Evolutionary conservation across 1,140 invertebrate genomes (phyloP), one percentile per base, ranked within the genome.

Genomic region (Philaenus spumarius): DNA sequence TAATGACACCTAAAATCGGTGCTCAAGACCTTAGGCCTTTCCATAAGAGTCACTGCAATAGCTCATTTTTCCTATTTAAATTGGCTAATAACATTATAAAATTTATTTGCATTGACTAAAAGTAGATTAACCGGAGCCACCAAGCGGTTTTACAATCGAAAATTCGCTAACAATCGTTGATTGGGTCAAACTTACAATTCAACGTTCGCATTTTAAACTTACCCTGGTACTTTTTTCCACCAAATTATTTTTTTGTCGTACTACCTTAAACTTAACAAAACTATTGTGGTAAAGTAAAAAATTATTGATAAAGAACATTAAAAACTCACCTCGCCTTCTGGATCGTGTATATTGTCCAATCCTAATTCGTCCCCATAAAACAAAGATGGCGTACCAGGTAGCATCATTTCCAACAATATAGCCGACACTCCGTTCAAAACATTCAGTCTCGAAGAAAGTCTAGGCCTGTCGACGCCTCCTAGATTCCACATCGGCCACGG

Each of bases 291-390:
- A 45, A 7, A 7, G 12, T 45, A 11, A 9, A 45, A 9, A 7
- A 45, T 9, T 9, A 12, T 45, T 45, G 19, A 17, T 7, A 45
- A 11, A 45, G 17, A 45, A n/a, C n/a, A n/a, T 6, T 22, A n/a
- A 19, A 3, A 37, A 51, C 56, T 65, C 58, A 67, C 66, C 56
- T 66, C 68, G 56, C 58, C 59, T 2, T 69, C 64, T 26, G 52
- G 50, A 48, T 64, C 64, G 22, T 56, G 11, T 9, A 55, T 23
- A 37, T 51, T 61, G 11, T 77, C 61, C 35, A 81, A 71, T 15
- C 79, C 80, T 59, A 90, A 80, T 77, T 90, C 89, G 70, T 92
- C 88, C 5, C 87, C 87, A 68, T 91, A 90, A 69, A 90, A 87
- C 62, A 92, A 81, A 62, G 78, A 88, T 0, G 86, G 80, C 9